Evolutionary conservation across 2,888 invertebrate genomes (phyloP).

Genomic region (Trichogramma evanescens): DNA sequence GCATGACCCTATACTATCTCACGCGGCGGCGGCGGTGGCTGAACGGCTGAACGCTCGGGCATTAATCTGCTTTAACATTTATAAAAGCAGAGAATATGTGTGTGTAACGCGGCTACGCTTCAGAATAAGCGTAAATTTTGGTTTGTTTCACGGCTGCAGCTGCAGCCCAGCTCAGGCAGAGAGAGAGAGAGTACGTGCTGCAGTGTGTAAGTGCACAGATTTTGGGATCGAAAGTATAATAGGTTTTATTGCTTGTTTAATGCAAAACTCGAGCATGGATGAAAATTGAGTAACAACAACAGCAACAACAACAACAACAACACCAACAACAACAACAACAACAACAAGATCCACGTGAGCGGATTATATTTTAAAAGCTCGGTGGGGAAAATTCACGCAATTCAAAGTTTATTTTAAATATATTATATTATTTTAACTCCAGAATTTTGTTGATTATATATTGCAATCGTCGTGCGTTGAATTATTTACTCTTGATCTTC

Average conservation of each 20-base stretch:
- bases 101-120: conserved; percentile 1
- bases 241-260: background rate
- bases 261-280: background rate
- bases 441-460: too few species aligned
- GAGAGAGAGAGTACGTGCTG: background rate
- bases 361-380: too few species aligned
- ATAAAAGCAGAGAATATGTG: background rate
- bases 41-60: background rate
- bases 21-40: too few species aligned
- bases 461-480: too few species aligned
- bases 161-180: too few species aligned
- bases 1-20: too few species aligned
- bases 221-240: background rate
- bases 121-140: conserved; percentile 2
- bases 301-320: background rate
- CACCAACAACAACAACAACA: background rate
- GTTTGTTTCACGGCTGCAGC: background rate
- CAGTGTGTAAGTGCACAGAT: background rate
- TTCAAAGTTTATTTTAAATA: too few species aligned
- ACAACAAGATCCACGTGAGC: background rate
- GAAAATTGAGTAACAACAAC: background rate
- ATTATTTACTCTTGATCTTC: too few species aligned
- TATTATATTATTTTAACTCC: too few species aligned
- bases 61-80: conserved; percentile 12
- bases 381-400: too few species aligned